Percentiles rank a stretch among this genome's conserved stretches.
Evolutionary conservation across 2,888 invertebrate species (phyloP).

Genomic region (Netelia melanura): DNA sequence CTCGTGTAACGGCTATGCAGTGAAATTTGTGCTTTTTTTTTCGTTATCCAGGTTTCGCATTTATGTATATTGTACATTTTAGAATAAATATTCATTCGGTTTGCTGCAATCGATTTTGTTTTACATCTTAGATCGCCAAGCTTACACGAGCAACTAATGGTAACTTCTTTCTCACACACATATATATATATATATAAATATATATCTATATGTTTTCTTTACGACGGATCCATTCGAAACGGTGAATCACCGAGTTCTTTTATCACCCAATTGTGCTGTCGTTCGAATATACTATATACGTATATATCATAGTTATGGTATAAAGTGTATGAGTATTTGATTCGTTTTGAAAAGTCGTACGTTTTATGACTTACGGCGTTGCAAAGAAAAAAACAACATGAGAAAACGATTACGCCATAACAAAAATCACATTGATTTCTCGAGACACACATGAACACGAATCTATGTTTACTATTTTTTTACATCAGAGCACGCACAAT

Average conservation of each 20-base stretch:
- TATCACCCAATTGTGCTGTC: not conserved
- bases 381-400: conserved; percentile 15
- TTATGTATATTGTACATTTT: conserved; percentile 58
- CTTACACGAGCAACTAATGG: conserved; percentile 28
- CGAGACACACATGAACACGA: conserved; percentile 48
- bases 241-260: conserved; percentile 8
- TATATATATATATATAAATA: conserved; percentile 66
- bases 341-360: conserved; percentile 59
- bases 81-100: conserved; percentile 50
- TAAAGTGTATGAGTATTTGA: conserved; percentile 68
- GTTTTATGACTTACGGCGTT: conserved; percentile 26
- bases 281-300: conserved; percentile 21
- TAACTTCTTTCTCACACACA: conserved; percentile 46
- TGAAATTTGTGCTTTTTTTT: conserved; percentile 53
- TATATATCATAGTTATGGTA: conserved; percentile 38
- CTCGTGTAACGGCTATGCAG: conserved; percentile 42
- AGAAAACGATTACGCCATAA: conserved; percentile 47
- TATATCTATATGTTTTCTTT: conserved; percentile 14
- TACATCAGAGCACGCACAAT: conserved; percentile 36
- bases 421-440: conserved; percentile 45
- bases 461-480: conserved; percentile 20
- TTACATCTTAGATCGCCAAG: conserved; percentile 13
- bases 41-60: conserved; percentile 39
- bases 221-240: conserved; percentile 12
- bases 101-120: conserved; percentile 31